Percentiles rank a stretch among this genome's conserved stretches.
Conservation (phyloP, 1,140 invertebrate species). For the Anastrepha ludens region DNA sequence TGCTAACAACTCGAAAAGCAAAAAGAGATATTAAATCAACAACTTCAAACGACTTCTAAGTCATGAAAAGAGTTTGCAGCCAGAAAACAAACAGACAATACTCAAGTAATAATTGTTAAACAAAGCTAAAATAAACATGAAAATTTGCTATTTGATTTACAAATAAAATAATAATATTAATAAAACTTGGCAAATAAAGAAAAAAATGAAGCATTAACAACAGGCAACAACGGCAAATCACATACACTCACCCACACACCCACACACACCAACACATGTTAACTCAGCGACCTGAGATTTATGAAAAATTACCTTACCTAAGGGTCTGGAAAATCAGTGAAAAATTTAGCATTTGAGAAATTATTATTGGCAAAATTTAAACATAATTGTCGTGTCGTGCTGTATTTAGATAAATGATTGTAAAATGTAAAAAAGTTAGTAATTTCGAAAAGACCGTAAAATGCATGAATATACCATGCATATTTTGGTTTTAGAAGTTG, state of each 20-base stretch:
- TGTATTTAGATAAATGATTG: neutral
- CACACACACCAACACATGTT: neutral
- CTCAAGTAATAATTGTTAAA: constrained; percentile 41
- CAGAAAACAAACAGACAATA: neutral
- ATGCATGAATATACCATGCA: neutral
- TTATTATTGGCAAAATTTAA: neutral
- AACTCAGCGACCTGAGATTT: neutral
- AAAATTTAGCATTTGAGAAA: constrained; percentile 9
- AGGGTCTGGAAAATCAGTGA: neutral
- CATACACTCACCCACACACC: neutral
- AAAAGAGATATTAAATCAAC: neutral
- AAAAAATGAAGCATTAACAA: neutral
- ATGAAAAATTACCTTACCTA: neutral
- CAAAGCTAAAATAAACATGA: constrained; percentile 26
- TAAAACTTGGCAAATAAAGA: neutral
- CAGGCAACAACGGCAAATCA: neutral
- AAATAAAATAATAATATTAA: constrained; percentile 19
- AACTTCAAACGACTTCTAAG: constrained; percentile 27
- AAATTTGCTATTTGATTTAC: constrained; percentile 44
- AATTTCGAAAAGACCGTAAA: neutral
- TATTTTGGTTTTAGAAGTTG: neutral
- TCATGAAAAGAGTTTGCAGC: neutral
- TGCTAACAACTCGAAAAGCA: constrained; percentile 6
- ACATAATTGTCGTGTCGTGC: neutral
- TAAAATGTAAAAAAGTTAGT: neutral